Conservation (phyloP, 2,888 invertebrate species). For the Sinopyrophorus schimmeli region DNA sequence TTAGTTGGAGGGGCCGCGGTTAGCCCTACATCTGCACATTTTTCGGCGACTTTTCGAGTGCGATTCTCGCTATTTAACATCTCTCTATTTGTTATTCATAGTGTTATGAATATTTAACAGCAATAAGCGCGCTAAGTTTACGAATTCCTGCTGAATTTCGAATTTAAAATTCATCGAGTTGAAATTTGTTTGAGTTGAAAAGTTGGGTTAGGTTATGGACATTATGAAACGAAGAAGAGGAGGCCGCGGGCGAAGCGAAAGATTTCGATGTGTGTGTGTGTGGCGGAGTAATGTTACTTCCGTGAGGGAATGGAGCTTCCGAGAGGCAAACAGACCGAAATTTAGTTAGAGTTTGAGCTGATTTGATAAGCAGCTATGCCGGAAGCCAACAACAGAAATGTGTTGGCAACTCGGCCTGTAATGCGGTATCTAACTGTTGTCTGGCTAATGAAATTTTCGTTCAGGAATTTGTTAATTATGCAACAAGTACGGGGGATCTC, state of each 20-base stretch:
- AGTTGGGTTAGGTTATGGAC: constrained; percentile 10
- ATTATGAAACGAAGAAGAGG: constrained; percentile 22
- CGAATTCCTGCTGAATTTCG: constrained; percentile 22
- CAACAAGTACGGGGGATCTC: constrained; percentile 30
- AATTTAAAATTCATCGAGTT: constrained; percentile 31
- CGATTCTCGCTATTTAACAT: constrained; percentile 25
- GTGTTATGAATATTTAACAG: constrained; percentile 32
- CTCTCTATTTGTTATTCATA: constrained; percentile 31
- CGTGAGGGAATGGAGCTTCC: constrained; percentile 34
- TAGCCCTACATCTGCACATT: background rate
- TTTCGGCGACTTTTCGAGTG: constrained; percentile 19
- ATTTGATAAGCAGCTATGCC: constrained; percentile 39
- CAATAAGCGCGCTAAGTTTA: constrained; percentile 28
- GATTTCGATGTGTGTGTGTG: no score
- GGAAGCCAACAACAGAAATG: constrained; percentile 36
- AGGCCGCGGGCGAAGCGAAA: constrained; percentile 15
- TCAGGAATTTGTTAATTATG: constrained; percentile 32
- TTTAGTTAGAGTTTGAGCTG: constrained; percentile 40
- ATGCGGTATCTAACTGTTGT: constrained; percentile 34
- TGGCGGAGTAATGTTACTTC: constrained; percentile 37
- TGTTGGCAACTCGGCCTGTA: constrained; percentile 33
- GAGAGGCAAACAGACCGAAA: constrained; percentile 38
- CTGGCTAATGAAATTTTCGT: constrained; percentile 33
- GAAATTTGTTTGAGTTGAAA: constrained; percentile 23
- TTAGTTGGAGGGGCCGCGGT: background rate